Evolutionary conservation across 2,888 invertebrate genomes (phyloP).

Genomic region (Orthosia cruda): DNA sequence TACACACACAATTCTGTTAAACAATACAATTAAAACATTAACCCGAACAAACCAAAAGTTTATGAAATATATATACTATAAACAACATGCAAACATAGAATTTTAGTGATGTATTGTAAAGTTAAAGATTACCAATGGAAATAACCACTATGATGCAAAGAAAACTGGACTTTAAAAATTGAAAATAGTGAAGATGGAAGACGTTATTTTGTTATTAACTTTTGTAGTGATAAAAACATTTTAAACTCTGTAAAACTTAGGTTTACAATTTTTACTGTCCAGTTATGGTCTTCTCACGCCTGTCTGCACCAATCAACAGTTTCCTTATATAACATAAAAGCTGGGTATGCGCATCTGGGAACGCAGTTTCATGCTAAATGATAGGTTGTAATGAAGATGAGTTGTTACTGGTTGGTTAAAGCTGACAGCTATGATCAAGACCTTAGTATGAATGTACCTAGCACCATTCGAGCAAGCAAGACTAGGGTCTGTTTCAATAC

Average conservation of each 20-base stretch:
- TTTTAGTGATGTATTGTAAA: slow-evolving; percentile 18
- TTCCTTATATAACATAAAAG: background rate
- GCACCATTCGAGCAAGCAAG: slow-evolving; percentile 56
- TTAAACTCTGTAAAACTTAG: background rate
- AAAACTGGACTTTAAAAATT: slow-evolving; percentile 18
- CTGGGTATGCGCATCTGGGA: background rate
- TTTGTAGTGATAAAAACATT: background rate
- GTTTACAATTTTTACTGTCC: slow-evolving; percentile 33
- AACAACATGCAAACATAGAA: slow-evolving; percentile 58
- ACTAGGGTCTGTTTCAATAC: slow-evolving; percentile 20
- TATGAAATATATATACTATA: slow-evolving; percentile 13
- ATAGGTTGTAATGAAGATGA: background rate
- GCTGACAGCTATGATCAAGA: slow-evolving; percentile 20
- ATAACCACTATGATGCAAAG: slow-evolving; percentile 26
- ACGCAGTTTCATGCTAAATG: slow-evolving; percentile 4
- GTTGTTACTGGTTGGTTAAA: slow-evolving; percentile 15
- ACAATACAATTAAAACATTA: slow-evolving; percentile 10
- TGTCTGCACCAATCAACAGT: slow-evolving; percentile 21
- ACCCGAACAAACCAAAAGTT: slow-evolving; percentile 10
- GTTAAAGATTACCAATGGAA: slow-evolving; percentile 16
- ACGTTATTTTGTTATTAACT: background rate
- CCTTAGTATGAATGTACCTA: slow-evolving; percentile 28
- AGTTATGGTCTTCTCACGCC: slow-evolving; percentile 1
- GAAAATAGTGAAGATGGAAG: background rate
- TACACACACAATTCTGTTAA: slow-evolving; percentile 22